Evolutionary conservation across 2,797 vertebrate genomes (phyloP), one percentile per base, ranked within the genome.

Genomic region (Acanthurus tractus): DNA sequence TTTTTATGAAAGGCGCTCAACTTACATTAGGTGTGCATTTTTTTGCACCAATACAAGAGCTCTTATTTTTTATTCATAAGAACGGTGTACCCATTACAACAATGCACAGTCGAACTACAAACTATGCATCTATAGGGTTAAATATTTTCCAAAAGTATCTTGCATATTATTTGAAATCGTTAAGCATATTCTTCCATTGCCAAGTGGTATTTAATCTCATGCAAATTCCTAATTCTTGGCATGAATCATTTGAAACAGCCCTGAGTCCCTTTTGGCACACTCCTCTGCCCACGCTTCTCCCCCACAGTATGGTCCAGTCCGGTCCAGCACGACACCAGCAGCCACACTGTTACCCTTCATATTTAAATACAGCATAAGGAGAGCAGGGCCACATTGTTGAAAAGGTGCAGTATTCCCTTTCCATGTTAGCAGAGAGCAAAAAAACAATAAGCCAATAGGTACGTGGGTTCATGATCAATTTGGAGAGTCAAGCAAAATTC

Each of bases 381-480:
- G 76, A 88, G 82, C 85, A 88, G 82, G 87, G 86, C 78, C 81
- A 83, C 66, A 63, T 80, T 88, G 79, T 82, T 79, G 58, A 85
- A 89, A 89, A 93, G 93, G 70, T 95, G 94, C 94, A 95, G 79
- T 93, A 91, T 92, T 92, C 91, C 92, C 92, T 56, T 91, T 90
- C 81, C 82, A 85, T 82, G 67, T 71, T 78, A 56, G 61, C 79
- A 79, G 62, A 84, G 81, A 86, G 81, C 83, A 76, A 82, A 83
- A 77, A 78, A 77, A 64, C 71, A 83, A 52, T 9, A 52, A 36
- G 67, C 76, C 82, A 85, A 85, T 86, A 15, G 29, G 46, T 65
- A 56, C 82, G 74, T 55, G 48, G 44, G n/a, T 67, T 75, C 44
- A 46, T 63, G 22, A 69, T 78, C 61, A 82, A 78, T 82, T 80